Base-by-base conservation (phyloP, 2,797 vertebrate species). In the Petrocephalus sullivani region DNA sequence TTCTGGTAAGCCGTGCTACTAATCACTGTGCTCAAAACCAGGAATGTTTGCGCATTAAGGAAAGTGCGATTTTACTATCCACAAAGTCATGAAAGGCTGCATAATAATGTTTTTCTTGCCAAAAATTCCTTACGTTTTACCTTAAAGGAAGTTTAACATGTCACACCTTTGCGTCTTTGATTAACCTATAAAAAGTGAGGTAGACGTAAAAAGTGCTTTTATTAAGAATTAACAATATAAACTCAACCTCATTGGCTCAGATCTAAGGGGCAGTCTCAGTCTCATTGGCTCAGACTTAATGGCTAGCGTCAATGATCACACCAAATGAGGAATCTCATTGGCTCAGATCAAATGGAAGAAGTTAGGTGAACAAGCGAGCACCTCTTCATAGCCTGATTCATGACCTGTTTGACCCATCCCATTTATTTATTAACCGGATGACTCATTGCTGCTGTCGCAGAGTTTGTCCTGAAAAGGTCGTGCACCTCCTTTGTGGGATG, bases 1-100 rank as follows among this genome's bases (percentile, higher is more conserved):
- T 95, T 88, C 86, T 95, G 93, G 95, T 95, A 93, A 93, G 94
- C 71, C 33, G 19, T 41, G 41, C 16, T 9, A 7, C 71, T 78
- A 78, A 67, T 67, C 28, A 23, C 28, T 10, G 8, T 21, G 10
- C 14, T 14, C 12, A 28, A 71, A 5, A 33, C 64, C 28, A 33
- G 64, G 64, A 71, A 71, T 23, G 10, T 67, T 33, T 67, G 10
- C 61, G 12, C 12, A 33, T 54, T 53, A 49, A n/a, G 54, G 41
- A 46, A 46, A 51, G 46, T 51, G 54, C 4, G 37, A 51, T n/a
- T 23, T 28, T 3, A 21, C 81, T 28, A n/a, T 12, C 0, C 21
- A 53, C 51, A 10, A 51, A 84, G 46, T 12, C 10, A 2, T 1
- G 19, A 83, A 14, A 49, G n/a, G 41, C 37, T 49, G 41, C n/a